phyloP scores from a whole-genome alignment of 1,140 invertebrate species.

The Ostrea denselamellosa region DNA sequence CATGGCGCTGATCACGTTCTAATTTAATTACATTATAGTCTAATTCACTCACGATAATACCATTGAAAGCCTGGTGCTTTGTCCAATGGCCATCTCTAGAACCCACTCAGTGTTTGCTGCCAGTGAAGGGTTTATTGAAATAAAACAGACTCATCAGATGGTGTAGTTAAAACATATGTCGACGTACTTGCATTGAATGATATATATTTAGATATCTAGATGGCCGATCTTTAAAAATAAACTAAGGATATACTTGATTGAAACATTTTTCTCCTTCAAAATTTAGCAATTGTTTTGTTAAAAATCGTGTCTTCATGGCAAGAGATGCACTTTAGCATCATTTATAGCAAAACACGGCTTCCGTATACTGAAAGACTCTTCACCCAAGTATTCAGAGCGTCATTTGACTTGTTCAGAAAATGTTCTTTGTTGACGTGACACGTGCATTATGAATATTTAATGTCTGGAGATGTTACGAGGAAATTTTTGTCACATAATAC shows the following conservation, averaged over 20 bases:
- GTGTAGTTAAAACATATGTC: neutral
- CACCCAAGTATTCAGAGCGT: too few relatives aligned
- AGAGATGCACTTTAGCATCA: too few relatives aligned
- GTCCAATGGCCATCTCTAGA: neutral
- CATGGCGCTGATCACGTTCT: neutral
- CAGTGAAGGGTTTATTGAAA: neutral
- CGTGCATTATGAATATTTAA: constrained; percentile 1
- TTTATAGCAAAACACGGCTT: too few relatives aligned
- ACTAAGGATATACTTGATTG: neutral
- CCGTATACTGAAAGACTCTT: too few relatives aligned
- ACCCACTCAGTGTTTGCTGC: neutral
- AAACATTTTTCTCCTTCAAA: neutral
- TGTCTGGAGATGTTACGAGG: neutral
- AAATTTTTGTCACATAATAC: neutral
- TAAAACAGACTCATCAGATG: neutral
- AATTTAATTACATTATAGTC: constrained; percentile 7
- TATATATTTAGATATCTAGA: neutral
- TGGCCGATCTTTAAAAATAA: neutral
- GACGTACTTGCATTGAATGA: neutral
- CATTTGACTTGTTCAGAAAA: too few relatives aligned
- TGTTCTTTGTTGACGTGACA: neutral
- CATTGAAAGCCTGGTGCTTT: neutral
- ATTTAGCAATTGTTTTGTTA: neutral
- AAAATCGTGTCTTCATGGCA: neutral
- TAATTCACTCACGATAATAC: constrained; percentile 8